Conservation (phyloP, 2,888 invertebrate genomes). For the Ethmia dodecea region DNA sequence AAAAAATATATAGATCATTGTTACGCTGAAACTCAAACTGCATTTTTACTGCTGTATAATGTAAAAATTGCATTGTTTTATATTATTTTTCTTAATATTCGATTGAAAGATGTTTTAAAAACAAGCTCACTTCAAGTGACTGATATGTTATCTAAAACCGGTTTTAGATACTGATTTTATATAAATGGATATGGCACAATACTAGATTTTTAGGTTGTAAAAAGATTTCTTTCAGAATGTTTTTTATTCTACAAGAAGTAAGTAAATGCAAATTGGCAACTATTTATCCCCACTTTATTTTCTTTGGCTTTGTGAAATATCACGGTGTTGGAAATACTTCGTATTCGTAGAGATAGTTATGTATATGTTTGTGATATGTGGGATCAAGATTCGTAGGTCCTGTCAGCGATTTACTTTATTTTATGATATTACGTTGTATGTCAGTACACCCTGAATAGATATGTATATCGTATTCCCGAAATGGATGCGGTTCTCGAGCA, state of each 20-base stretch:
- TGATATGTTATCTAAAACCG: constrained; percentile 38
- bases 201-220: constrained; percentile 11
- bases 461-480: constrained; percentile 47
- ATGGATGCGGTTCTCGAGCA: constrained; percentile 59
- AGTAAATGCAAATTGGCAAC: constrained; percentile 57
- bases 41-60: too few relatives aligned
- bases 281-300: constrained; percentile 45
- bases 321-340: constrained; percentile 65
- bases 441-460: constrained; percentile 62
- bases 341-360: constrained; percentile 40
- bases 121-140: constrained; percentile 42
- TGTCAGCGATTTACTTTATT: constrained; percentile 27
- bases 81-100: constrained; percentile 7
- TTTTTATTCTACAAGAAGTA: too few relatives aligned
- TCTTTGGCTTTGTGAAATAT: constrained; percentile 76
- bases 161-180: constrained; percentile 18
- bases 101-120: constrained; percentile 19
- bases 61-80: constrained; percentile 20
- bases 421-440: constrained; percentile 27
- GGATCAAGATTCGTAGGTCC: constrained; percentile 24
- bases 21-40: constrained; percentile 15
- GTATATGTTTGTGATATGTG: constrained; percentile 59
- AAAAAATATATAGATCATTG: constrained; percentile 33
- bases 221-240: constrained; percentile 26
- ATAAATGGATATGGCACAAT: constrained; percentile 48